Conservation (phyloP, 2,113 vertebrate genomes). For the Seriola dumerili region DNA sequence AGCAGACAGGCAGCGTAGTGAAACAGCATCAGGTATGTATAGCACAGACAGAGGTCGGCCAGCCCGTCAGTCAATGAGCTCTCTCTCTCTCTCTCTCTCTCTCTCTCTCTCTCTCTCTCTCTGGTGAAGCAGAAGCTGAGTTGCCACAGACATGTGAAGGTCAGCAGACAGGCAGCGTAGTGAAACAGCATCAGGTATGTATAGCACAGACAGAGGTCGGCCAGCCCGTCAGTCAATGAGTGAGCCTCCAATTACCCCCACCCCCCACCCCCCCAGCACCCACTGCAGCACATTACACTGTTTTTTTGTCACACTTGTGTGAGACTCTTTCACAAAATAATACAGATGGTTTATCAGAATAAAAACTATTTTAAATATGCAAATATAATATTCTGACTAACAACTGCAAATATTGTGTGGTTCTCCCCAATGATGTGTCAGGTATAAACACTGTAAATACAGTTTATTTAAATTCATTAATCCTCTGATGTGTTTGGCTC, state of each 20-base stretch:
- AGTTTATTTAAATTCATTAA: conserved; percentile 56
- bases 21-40: conserved; percentile 66
- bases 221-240: conserved; percentile 44
- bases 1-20: conserved; percentile 50
- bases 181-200: conserved; percentile 66
- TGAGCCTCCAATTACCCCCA: conserved; percentile 37
- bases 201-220: conserved; percentile 60
- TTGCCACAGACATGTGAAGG: conserved; percentile 64
- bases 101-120: background rate
- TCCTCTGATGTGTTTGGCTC: conserved; percentile 47
- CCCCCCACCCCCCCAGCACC: background rate
- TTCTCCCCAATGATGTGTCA: conserved; percentile 36
- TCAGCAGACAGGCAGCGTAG: conserved; percentile 59
- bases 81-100: background rate
- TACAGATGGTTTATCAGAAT: conserved; percentile 47
- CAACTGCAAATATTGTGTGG: conserved; percentile 51
- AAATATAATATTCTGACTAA: conserved; percentile 50
- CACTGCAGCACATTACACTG: background rate
- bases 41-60: conserved; percentile 60
- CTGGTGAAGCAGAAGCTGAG: conserved; percentile 8
- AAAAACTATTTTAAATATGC: conserved; percentile 39
- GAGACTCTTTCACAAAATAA: conserved; percentile 11
- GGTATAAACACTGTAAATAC: conserved; percentile 50
- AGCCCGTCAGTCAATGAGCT: conserved; percentile 43
- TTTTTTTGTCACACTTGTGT: conserved; percentile 8